Evolutionary conservation across 2,113 vertebrate species (phyloP).

Genomic region (Camelus dromedarius): DNA sequence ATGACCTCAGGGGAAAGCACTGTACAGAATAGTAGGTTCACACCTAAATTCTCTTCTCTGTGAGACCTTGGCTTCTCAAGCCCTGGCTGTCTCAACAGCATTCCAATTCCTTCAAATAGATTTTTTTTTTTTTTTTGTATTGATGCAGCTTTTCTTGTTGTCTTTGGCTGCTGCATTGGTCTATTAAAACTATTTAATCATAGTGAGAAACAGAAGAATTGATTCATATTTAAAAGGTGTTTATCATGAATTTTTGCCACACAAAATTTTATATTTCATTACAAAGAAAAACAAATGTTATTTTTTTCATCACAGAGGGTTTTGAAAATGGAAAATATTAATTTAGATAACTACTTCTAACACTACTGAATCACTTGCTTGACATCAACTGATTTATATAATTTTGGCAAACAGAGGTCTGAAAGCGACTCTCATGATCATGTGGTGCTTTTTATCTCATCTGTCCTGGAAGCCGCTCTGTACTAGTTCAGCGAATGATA

Average conservation of each 20-base stretch:
- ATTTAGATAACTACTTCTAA: background rate
- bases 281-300: background rate
- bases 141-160: background rate
- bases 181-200: background rate
- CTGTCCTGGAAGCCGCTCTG: background rate
- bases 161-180: background rate
- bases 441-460: background rate
- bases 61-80: background rate
- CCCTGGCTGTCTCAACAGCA: background rate
- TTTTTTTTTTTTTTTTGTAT: background rate
- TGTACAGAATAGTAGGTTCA: background rate
- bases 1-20: background rate
- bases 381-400: background rate
- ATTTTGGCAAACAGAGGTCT: background rate
- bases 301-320: background rate
- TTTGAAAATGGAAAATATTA: slow-evolving; percentile 37
- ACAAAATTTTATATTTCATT: background rate
- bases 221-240: background rate
- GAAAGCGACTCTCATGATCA: background rate
- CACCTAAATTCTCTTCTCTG: background rate
- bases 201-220: background rate
- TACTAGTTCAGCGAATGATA: slow-evolving; percentile 5
- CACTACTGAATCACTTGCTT: background rate
- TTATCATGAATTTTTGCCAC: background rate
- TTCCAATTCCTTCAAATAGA: background rate